A percentile compares a stretch with the other conserved stretches of the same genome.
Evolutionary conservation across 2,797 vertebrate species (phyloP).

Genomic region (Sylvia borin): DNA sequence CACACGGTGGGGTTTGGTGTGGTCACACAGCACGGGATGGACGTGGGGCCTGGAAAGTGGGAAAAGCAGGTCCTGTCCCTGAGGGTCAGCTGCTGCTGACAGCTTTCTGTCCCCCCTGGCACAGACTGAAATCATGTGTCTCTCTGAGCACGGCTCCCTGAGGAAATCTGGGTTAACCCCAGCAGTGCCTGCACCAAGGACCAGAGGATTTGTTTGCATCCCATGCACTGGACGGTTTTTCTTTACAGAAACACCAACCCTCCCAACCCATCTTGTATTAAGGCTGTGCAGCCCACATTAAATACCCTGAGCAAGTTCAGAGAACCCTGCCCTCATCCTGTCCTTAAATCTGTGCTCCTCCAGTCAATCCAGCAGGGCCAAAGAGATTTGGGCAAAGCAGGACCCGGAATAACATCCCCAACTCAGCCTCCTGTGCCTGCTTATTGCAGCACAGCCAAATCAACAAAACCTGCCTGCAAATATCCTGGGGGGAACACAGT

Average conservation of each 20-base stretch:
- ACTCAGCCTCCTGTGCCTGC: neutral
- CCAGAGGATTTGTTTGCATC: neutral
- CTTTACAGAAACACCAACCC: neutral
- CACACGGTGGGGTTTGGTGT: fast-evolving
- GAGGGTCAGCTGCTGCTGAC: neutral
- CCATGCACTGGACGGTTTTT: fast-evolving
- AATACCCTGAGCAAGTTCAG: neutral
- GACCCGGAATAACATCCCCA: neutral
- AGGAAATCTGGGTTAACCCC: slow-evolving; percentile 43
- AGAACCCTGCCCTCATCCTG: neutral
- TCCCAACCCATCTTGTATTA: fast-evolving
- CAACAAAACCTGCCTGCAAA: neutral
- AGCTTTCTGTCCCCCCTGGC: slow-evolving; percentile 20
- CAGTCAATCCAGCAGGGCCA: neutral
- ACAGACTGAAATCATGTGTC: neutral
- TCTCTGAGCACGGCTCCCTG: neutral
- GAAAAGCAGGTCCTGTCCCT: neutral
- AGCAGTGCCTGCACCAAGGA: neutral
- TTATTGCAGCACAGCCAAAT: neutral
- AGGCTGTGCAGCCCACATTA: neutral
- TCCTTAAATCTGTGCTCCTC: neutral
- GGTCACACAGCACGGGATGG: neutral
- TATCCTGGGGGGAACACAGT: neutral
- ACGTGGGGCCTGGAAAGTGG: fast-evolving
- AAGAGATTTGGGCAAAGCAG: neutral